A percentile compares a stretch with the other conserved stretches of the same genome.
Conservation (phyloP, 2,113 vertebrate genomes). For the Anhinga rufa region DNA sequence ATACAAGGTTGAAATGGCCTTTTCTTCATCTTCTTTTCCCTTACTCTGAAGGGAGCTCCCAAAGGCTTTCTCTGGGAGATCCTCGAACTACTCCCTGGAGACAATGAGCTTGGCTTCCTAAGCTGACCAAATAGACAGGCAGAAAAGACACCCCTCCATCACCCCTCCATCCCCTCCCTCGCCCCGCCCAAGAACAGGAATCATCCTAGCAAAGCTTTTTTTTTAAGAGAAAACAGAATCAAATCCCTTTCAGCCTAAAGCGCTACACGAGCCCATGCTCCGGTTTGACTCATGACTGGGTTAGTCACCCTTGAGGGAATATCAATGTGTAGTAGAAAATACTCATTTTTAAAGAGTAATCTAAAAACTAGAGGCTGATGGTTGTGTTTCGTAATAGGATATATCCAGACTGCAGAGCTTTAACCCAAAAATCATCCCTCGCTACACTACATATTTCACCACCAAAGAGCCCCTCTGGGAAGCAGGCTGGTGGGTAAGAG, state of each 20-base stretch:
- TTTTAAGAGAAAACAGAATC: background rate
- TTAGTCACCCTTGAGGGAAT: background rate
- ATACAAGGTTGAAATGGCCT: background rate
- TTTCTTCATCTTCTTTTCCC: background rate
- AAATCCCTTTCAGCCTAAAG: background rate
- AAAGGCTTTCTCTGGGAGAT: background rate
- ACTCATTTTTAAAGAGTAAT: background rate
- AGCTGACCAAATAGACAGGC: background rate
- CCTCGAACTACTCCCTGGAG: background rate
- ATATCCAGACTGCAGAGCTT: background rate
- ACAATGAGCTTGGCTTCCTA: background rate
- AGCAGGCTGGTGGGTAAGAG: background rate
- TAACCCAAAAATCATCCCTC: background rate
- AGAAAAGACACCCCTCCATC: background rate
- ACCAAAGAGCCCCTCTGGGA: background rate
- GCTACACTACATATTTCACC: background rate
- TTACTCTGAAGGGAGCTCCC: accelerated
- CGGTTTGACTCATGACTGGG: background rate
- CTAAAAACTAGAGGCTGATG: background rate
- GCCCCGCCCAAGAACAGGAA: background rate
- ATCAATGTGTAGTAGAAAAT: background rate
- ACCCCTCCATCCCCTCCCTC: background rate
- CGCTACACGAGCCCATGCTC: background rate
- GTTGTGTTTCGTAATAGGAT: background rate
- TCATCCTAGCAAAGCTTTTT: background rate